These are phyloP conservation scores for Ophiodon elongatus DNA, from an alignment of 2,113 vertebrate species.

Conservation along the genomic window DNA sequence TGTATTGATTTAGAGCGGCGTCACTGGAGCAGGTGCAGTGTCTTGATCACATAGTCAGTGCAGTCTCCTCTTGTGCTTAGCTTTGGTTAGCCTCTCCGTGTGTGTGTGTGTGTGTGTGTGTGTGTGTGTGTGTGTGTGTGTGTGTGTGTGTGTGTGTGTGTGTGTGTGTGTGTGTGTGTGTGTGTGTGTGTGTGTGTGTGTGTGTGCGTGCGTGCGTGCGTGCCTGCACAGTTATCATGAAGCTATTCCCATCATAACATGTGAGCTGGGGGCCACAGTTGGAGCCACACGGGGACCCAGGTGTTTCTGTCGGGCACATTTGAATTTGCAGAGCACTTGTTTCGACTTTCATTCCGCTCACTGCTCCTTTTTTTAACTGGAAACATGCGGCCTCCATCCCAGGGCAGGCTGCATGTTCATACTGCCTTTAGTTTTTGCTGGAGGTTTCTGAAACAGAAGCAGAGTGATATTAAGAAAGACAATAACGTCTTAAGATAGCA, in stretches of 20 bases:
- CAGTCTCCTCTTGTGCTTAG: constrained; percentile 4
- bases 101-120: not conserved
- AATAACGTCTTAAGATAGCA: not conserved
- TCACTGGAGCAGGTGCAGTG: constrained; percentile 33
- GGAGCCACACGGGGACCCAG: constrained; percentile 55
- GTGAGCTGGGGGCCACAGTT: constrained; percentile 40
- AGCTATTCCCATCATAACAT: constrained; percentile 32
- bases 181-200: constrained; percentile 11
- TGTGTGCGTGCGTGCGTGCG: too few species aligned
- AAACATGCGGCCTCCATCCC: constrained; percentile 18
- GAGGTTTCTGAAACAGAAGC: not conserved
- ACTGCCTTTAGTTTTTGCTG: not conserved
- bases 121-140: not conserved
- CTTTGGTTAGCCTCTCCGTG: not conserved
- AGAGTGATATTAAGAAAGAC: not conserved
- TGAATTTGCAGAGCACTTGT: constrained; percentile 28
- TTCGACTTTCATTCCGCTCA: constrained; percentile 29
- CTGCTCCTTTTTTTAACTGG: constrained; percentile 18
- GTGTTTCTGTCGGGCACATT: constrained; percentile 50
- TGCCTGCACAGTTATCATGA: constrained; percentile 17
- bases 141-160: constrained; percentile 7
- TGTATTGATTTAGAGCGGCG: constrained; percentile 23
- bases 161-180: constrained; percentile 8
- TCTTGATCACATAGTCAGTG: constrained; percentile 12
- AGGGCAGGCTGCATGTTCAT: constrained; percentile 4